These are phyloP conservation scores for Indri indri DNA, from an alignment of 2,113 vertebrate species.

Conservation along the genomic window DNA sequence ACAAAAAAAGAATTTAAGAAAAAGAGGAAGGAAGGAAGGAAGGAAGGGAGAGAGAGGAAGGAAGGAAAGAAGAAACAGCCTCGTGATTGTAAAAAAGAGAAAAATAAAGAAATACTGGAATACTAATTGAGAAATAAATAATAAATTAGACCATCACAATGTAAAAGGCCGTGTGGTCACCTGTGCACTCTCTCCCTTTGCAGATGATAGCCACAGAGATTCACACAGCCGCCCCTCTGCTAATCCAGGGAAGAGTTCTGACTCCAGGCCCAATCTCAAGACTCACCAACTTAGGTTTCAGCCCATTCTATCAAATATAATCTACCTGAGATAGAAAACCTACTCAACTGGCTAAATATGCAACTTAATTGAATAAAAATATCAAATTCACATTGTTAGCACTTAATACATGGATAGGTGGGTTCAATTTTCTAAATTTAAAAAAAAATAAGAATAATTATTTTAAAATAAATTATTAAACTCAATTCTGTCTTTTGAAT, in stretches of 20 bases:
- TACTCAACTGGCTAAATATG: neutral
- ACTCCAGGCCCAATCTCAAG: neutral
- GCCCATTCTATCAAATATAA: neutral
- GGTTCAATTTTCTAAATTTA: neutral
- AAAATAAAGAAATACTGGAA: neutral
- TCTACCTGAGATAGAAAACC: neutral
- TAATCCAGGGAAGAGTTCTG: neutral
- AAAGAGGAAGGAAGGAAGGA: too few relatives aligned
- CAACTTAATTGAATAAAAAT: neutral
- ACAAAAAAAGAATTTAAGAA: neutral
- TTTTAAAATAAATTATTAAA: constrained; percentile 1
- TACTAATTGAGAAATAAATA: neutral
- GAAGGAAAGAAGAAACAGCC: too few relatives aligned
- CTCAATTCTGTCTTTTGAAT: neutral
- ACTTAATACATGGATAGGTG: neutral
- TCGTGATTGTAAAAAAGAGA: neutral
- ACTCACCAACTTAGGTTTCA: neutral
- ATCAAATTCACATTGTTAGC: neutral
- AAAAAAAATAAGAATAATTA: neutral
- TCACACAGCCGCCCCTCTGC: accelerated
- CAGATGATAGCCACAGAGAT: neutral
- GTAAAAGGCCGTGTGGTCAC: neutral
- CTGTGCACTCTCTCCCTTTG: too few relatives aligned
- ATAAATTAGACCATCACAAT: neutral
- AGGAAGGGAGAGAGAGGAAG: too few relatives aligned